A percentile compares a stretch with the other conserved stretches of the same genome.
Evolutionary conservation across 2,113 vertebrate species (phyloP).

Genomic region (Psilopogon haemacephalus): DNA sequence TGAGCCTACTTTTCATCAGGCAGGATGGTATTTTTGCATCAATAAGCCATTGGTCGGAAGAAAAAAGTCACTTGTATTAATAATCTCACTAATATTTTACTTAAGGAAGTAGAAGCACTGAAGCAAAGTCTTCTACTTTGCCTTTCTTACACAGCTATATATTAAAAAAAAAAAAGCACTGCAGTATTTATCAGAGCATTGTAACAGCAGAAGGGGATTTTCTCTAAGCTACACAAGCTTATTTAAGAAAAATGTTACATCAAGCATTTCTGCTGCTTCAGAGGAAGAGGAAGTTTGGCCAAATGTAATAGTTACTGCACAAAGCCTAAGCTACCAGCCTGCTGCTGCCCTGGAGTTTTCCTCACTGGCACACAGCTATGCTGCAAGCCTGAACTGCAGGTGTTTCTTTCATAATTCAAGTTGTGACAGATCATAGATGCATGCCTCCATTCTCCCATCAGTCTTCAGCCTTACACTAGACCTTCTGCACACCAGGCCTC

Average conservation of each 20-base stretch:
- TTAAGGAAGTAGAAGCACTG: background rate
- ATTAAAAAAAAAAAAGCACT: background rate
- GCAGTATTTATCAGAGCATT: background rate
- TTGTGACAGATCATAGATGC: background rate
- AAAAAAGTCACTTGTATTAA: background rate
- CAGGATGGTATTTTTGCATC: background rate
- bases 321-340: background rate
- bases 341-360: background rate
- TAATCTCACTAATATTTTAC: background rate
- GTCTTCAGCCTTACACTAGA: background rate
- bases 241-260: background rate
- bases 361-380: background rate
- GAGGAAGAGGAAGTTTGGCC: background rate
- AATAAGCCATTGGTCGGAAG: background rate
- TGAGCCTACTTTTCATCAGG: background rate
- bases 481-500: background rate
- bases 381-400: background rate
- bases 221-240: background rate
- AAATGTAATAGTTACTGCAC: fast-evolving
- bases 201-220: background rate
- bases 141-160: background rate
- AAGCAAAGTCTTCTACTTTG: background rate
- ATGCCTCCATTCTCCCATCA: background rate
- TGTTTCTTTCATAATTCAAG: background rate
- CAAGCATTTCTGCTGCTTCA: background rate